A percentile compares a stretch with the other conserved stretches of the same genome.
Evolutionary conservation across 92 coral and sea anemone species (phyloP).

Genomic region (Blastomussa wellsi): DNA sequence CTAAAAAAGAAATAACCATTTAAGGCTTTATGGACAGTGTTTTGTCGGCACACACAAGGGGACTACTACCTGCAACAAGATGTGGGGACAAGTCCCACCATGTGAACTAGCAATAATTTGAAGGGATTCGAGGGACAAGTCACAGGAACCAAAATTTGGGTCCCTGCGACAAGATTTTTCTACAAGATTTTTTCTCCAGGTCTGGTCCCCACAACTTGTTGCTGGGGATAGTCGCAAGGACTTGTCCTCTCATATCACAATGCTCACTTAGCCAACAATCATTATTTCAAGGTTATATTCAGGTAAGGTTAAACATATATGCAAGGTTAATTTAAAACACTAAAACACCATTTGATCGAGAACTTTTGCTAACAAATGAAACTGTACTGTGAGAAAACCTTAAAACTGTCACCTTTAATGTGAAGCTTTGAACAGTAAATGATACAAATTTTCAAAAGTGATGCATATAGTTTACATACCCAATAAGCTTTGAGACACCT

Average conservation of each 20-base stretch:
- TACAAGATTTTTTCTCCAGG: no score
- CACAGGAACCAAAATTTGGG: no score
- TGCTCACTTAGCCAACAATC: neutral
- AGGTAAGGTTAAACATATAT: neutral
- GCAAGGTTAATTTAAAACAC: neutral
- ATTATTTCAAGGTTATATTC: neutral
- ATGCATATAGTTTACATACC: constrained; percentile 27
- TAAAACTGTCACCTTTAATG: neutral
- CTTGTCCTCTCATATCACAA: no score
- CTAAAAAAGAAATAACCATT: constrained; percentile 27
- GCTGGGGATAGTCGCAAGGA: no score
- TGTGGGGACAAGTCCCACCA: no score
- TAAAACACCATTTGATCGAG: neutral
- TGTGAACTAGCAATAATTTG: no score
- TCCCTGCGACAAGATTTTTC: no score
- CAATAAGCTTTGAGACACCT: constrained; percentile 36
- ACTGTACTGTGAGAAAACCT: neutral
- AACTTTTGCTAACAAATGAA: no score
- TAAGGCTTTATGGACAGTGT: neutral
- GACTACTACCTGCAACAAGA: no score
- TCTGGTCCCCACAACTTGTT: no score
- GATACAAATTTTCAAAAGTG: neutral
- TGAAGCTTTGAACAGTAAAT: neutral
- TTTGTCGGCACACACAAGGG: no score
- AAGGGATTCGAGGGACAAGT: no score